Conservation (phyloP, 2,797 vertebrate genomes). For the Diplodus puntazzo region DNA sequence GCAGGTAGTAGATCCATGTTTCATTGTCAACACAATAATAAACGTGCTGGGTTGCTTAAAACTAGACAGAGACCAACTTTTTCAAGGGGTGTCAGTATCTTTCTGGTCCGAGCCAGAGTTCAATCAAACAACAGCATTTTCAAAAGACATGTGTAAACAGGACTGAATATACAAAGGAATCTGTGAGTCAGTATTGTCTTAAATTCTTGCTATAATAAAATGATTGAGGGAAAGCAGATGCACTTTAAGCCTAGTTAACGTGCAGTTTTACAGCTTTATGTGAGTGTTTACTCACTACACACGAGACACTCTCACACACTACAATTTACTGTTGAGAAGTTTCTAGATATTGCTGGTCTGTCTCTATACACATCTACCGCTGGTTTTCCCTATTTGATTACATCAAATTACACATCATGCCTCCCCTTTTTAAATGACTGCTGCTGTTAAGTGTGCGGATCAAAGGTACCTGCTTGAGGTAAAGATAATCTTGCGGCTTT, state of each 20-base stretch:
- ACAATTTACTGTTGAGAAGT: background rate
- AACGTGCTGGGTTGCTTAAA: background rate
- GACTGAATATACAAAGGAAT: background rate
- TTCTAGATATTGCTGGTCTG: background rate
- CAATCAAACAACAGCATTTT: background rate
- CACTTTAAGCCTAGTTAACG: background rate
- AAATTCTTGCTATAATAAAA: background rate
- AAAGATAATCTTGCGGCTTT: constrained; percentile 93
- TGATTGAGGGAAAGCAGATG: background rate
- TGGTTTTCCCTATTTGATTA: background rate
- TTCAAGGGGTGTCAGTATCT: background rate
- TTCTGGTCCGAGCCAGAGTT: background rate
- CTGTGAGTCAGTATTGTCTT: background rate
- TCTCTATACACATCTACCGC: constrained; percentile 1
- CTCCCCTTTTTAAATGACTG: background rate
- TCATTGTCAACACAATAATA: background rate
- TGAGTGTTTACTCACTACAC: background rate
- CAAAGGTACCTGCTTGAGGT: constrained; percentile 90
- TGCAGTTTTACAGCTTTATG: background rate
- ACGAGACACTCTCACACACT: background rate
- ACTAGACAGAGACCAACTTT: background rate
- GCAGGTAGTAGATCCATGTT: background rate
- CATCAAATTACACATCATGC: background rate
- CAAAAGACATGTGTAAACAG: background rate
- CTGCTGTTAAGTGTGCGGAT: constrained; percentile 18